A percentile compares a stretch with the other conserved stretches of the same genome.
phyloP scores from a whole-genome alignment of 2,888 invertebrate genomes.

The Galeruca laticollis region DNA sequence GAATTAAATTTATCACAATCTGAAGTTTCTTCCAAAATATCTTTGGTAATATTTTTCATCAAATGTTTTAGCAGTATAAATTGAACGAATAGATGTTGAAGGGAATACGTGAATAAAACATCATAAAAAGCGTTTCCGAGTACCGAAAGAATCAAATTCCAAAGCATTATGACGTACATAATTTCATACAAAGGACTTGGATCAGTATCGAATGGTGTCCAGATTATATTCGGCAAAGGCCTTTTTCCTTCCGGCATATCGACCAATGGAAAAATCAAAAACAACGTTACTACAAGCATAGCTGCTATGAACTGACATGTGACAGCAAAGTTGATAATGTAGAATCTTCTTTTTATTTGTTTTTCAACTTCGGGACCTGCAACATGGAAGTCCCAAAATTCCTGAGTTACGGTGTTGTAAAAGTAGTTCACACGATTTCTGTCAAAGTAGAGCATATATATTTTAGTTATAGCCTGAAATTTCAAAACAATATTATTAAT shows the following conservation, averaged over 20 bases:
- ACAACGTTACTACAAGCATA: conserved; percentile 24
- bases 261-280: conserved; percentile 40
- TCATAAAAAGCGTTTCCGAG: conserved; percentile 46
- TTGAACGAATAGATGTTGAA: conserved; percentile 47
- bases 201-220: conserved; percentile 47
- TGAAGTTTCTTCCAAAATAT: conserved; percentile 31
- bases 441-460: conserved; percentile 38
- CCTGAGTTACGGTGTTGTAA: conserved; percentile 33
- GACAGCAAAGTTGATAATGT: conserved; percentile 30
- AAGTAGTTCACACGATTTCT: conserved; percentile 41
- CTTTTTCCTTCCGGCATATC: conserved; percentile 46
- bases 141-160: conserved; percentile 43
- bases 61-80: conserved; percentile 43
- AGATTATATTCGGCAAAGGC: conserved; percentile 44
- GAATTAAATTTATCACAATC: conserved; percentile 45
- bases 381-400: conserved; percentile 47
- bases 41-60: conserved; percentile 40
- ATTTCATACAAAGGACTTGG: conserved; percentile 48
- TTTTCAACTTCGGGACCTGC: conserved; percentile 39
- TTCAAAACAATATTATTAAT: conserved; percentile 1
- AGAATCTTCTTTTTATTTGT: conserved; percentile 33
- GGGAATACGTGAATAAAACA: conserved; percentile 39
- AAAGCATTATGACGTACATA: conserved; percentile 39
- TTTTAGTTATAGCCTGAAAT: conserved; percentile 45
- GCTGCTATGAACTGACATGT: conserved; percentile 26